phyloP scores from a whole-genome alignment of 2,797 vertebrate genomes.

The Pelobates cultripes region DNA sequence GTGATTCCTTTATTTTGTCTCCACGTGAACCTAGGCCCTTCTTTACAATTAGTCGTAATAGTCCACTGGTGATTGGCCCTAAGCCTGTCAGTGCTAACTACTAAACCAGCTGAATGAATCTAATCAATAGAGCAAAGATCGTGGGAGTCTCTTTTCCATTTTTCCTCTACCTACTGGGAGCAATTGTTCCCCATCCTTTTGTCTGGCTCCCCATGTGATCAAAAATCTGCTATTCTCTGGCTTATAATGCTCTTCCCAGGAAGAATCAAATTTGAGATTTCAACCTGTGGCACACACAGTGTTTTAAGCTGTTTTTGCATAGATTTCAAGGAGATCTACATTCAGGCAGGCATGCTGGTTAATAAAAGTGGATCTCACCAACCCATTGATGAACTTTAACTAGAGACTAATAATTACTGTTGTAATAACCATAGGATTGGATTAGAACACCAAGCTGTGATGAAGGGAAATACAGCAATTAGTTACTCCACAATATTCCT shows the following conservation, averaged over 20 bases:
- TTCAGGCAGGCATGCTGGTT: constrained; percentile 24
- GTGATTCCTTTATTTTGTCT: constrained; percentile 52
- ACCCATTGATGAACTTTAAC: constrained; percentile 39
- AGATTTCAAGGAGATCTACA: constrained; percentile 45
- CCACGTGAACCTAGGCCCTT: constrained; percentile 46
- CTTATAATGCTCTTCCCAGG: constrained; percentile 55
- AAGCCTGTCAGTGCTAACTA: constrained; percentile 39
- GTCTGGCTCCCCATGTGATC: constrained; percentile 42
- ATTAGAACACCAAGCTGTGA: constrained; percentile 45
- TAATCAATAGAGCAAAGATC: constrained; percentile 46
- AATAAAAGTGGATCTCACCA: constrained; percentile 44
- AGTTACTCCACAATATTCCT: constrained; percentile 32
- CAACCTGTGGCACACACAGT: constrained; percentile 46
- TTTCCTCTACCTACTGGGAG: constrained; percentile 45
- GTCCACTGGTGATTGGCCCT: constrained; percentile 21
- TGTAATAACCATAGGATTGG: constrained; percentile 44
- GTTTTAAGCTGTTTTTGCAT: constrained; percentile 43
- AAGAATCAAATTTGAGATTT: constrained; percentile 55
- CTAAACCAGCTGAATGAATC: constrained; percentile 50
- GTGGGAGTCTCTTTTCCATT: constrained; percentile 25
- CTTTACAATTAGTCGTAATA: constrained; percentile 16
- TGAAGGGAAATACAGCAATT: constrained; percentile 24
- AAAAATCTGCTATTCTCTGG: constrained; percentile 44
- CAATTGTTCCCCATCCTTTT: constrained; percentile 55
- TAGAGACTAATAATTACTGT: constrained; percentile 51